phyloP scores from a whole-genome alignment of 2,113 vertebrate genomes.

The Prochilodus magdalenae region DNA sequence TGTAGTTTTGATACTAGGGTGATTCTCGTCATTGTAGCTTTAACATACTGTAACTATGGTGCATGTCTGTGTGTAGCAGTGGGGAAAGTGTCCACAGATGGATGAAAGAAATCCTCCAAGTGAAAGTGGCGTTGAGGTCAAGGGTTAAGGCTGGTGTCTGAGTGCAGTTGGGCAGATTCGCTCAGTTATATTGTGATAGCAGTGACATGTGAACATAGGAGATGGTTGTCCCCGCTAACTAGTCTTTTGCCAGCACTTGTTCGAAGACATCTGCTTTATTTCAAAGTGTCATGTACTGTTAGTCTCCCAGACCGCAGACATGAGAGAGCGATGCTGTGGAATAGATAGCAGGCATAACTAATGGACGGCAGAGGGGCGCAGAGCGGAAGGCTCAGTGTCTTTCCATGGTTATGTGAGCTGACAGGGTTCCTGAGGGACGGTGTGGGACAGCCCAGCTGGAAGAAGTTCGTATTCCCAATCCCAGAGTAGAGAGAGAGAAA shows the following conservation, averaged over 20 bases:
- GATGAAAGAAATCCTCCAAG: no score
- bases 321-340: conserved; percentile 54
- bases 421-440: conserved; percentile 66
- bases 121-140: neutral
- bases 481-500: conserved; percentile 43
- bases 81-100: neutral
- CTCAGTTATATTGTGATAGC: neutral
- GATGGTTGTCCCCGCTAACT: conserved; percentile 61
- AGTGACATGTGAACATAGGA: conserved; percentile 6
- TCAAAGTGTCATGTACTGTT: conserved; percentile 63
- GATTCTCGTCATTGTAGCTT: no score
- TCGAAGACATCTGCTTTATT: conserved; percentile 34
- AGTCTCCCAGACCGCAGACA: conserved; percentile 61
- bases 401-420: conserved; percentile 71
- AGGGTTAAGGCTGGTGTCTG: neutral
- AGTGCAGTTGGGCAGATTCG: no score
- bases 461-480: conserved; percentile 43
- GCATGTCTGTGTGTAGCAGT: neutral
- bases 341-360: conserved; percentile 65
- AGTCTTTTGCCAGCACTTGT: conserved; percentile 18
- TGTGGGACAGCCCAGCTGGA: conserved; percentile 45
- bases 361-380: conserved; percentile 49
- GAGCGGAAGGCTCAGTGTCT: conserved; percentile 57
- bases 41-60: no score
- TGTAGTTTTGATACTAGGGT: no score